These are phyloP conservation scores for Cotesia congregata DNA, from an alignment of 2,888 invertebrate genomes.

Conservation along the genomic window DNA sequence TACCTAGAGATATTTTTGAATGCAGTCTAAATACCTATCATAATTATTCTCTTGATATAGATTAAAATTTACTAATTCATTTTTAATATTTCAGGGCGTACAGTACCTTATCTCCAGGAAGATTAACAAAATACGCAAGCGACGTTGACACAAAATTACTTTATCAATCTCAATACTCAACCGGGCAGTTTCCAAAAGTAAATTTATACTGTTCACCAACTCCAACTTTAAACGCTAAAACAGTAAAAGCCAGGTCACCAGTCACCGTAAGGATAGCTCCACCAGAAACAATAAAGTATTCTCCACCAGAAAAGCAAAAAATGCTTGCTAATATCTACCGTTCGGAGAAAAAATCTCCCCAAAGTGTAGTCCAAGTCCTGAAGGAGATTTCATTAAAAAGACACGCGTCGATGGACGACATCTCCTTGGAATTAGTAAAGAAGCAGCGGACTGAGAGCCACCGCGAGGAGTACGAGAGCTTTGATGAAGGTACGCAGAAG, in stretches of 20 bases:
- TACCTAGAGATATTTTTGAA: too few species aligned
- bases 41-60: too few species aligned
- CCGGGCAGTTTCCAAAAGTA: conserved; percentile 66
- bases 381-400: conserved; percentile 65
- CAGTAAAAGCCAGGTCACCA: conserved; percentile 55
- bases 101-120: conserved; percentile 64
- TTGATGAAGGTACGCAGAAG: conserved; percentile 66
- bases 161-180: conserved; percentile 63
- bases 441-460: conserved; percentile 63
- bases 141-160: conserved; percentile 62
- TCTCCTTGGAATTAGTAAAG: conserved; percentile 60
- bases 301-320: conserved; percentile 56
- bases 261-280: conserved; percentile 66
- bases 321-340: conserved; percentile 48
- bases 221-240: conserved; percentile 60
- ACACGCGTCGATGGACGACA: conserved; percentile 65
- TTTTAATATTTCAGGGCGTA: conserved; percentile 52
- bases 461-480: conserved; percentile 56
- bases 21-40: too few species aligned
- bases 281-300: conserved; percentile 56
- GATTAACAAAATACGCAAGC: conserved; percentile 64
- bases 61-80: conserved; percentile 4
- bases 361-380: conserved; percentile 56
- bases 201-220: conserved; percentile 62
- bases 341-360: conserved; percentile 44